A percentile compares a stretch with the other conserved stretches of the same genome.
Evolutionary conservation across 2,797 vertebrate species (phyloP).

Genomic region (Enteromius radiatus): DNA sequence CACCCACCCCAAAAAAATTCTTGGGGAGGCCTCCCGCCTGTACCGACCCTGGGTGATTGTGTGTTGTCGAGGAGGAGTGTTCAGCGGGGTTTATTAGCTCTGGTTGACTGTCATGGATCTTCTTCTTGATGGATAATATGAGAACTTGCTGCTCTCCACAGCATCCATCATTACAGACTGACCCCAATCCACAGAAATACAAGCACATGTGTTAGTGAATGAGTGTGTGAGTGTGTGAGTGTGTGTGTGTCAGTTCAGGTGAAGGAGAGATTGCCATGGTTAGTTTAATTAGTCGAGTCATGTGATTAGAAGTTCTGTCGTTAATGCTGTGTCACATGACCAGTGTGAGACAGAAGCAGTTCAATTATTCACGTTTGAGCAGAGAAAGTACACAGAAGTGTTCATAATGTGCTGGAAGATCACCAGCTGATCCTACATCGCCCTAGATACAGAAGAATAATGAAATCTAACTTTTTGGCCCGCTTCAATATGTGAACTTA

Average conservation of each 20-base stretch:
- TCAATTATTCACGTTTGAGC: slow-evolving; percentile 7
- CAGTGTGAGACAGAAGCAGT: background rate
- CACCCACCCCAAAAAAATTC: too few species aligned
- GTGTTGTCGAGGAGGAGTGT: too few species aligned
- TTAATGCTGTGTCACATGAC: background rate
- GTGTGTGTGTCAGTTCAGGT: background rate
- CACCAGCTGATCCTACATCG: slow-evolving; percentile 51
- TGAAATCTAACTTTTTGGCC: slow-evolving; percentile 49
- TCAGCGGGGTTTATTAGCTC: background rate
- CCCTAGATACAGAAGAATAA: slow-evolving; percentile 54
- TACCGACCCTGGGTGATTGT: too few species aligned
- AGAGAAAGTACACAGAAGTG: background rate
- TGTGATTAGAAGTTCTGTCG: background rate
- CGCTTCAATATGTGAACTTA: slow-evolving; percentile 56
- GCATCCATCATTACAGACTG: background rate
- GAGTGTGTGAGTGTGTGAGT: too few species aligned
- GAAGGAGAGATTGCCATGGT: too few species aligned
- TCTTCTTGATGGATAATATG: too few species aligned
- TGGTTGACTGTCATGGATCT: background rate
- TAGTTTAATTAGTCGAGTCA: background rate
- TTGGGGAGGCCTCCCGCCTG: too few species aligned
- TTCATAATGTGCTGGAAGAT: slow-evolving; percentile 44
- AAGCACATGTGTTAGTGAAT: too few species aligned
- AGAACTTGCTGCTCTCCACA: background rate
- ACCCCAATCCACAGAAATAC: background rate